phyloP scores from a whole-genome alignment of 2,888 invertebrate genomes.

The Watsonalla cultraria region DNA sequence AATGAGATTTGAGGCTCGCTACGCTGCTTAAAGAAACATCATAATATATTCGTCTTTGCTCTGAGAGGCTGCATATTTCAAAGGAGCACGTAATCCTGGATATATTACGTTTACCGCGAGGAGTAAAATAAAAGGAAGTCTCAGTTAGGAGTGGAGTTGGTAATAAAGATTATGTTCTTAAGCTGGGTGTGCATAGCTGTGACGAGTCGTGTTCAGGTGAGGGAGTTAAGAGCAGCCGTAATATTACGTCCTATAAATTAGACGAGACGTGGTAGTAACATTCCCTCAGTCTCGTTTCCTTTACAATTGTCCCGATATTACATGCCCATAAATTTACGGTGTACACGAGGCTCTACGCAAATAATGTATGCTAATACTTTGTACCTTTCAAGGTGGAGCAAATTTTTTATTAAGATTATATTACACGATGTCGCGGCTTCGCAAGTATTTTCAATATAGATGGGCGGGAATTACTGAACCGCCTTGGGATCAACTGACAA shows the following conservation, averaged over 20 bases:
- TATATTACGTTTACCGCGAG: slow-evolving; percentile 37
- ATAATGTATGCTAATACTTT: slow-evolving; percentile 48
- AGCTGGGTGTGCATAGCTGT: slow-evolving; percentile 31
- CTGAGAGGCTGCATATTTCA: slow-evolving; percentile 45
- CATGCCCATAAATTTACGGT: slow-evolving; percentile 59
- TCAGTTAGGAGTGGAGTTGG: slow-evolving; percentile 40
- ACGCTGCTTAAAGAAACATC: slow-evolving; percentile 29
- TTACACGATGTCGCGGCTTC: slow-evolving; percentile 21
- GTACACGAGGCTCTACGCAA: slow-evolving; percentile 27
- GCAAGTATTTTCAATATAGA: slow-evolving; percentile 15
- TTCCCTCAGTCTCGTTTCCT: slow-evolving; percentile 53
- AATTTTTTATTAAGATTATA: slow-evolving; percentile 44
- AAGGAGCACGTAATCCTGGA: slow-evolving; percentile 37
- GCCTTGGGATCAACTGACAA: neutral
- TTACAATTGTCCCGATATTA: slow-evolving; percentile 67
- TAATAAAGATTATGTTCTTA: slow-evolving; percentile 65
- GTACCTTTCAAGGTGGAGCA: slow-evolving; percentile 33
- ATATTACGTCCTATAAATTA: slow-evolving; percentile 70
- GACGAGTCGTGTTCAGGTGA: slow-evolving; percentile 30
- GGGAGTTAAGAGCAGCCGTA: slow-evolving; percentile 34
- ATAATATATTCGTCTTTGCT: slow-evolving; percentile 33
- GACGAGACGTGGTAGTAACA: slow-evolving; percentile 42
- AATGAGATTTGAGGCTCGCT: slow-evolving; percentile 26
- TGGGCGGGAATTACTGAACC: slow-evolving; percentile 16
- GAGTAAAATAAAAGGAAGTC: slow-evolving; percentile 52